Evolutionary conservation across 2,797 vertebrate species (phyloP), one percentile per base, ranked within the genome.

Genomic region (Perodicticus potto): DNA sequence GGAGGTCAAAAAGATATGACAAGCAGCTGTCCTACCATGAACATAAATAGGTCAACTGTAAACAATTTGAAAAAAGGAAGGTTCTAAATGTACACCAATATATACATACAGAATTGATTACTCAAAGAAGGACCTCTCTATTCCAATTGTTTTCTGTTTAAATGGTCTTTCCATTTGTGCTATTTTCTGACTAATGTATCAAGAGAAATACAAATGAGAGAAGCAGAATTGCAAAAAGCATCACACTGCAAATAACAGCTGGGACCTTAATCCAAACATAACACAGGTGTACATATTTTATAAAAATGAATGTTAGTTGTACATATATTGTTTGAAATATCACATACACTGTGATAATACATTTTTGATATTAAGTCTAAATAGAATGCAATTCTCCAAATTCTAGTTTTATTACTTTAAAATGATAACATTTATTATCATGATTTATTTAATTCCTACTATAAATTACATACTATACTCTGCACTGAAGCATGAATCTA

Each of bases 131-230:
- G 22, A 76, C 20, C n/a, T 55, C 22, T 84, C 17, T 61, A 20
- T 78, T 92, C 12, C 67, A 94, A 94, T 88, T 94, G 2, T 84
- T 96, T 86, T 40, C 63, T 93, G 37, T 7, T 93, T 63, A 93
- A 74, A 86, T 86, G 29, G 10, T 78, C 23, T 90, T 91, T 94
- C 43, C 32, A 85, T 1, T 92, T 97, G 43, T 65, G 23, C 29
- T 80, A 7, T 34, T 95, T 74, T 89, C 53, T 76, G 17, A 45
- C 22, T 87, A 89, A 87, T 22, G 11, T 45, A 81, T 65, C 45
- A 72, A 91, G 40, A 95, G 23, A 70, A 86, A 63, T 86, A 19
- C 20, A 86, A 89, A 94, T 86, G 9, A 89, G 95, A 95, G 22
- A 34, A 13, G 3, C 8, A 93, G 20, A 94, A 78, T 2, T 76